phyloP scores from a whole-genome alignment of 1,140 invertebrate genomes.

The Arctopsyche grandis region DNA sequence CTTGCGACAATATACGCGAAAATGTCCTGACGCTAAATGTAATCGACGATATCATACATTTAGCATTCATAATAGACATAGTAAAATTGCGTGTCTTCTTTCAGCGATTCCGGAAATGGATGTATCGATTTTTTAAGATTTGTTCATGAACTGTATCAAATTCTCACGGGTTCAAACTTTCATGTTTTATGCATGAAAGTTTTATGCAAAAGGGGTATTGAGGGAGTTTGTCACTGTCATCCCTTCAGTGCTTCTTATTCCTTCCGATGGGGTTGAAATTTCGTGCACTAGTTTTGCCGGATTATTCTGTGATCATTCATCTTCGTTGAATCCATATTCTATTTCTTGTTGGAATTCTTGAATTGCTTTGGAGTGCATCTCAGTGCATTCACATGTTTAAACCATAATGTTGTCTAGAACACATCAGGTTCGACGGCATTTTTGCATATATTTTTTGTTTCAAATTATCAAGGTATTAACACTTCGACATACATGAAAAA shows the following conservation, averaged over 20 bases:
- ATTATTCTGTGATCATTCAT: background rate
- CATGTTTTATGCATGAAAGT: background rate
- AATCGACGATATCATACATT: too few species aligned
- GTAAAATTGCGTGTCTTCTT: background rate
- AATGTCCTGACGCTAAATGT: too few species aligned
- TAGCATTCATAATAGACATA: too few species aligned
- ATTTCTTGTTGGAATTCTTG: background rate
- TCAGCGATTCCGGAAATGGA: background rate
- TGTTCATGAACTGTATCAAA: background rate
- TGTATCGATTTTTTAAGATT: background rate
- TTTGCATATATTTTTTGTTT: constrained; percentile 27
- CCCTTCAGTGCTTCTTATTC: background rate
- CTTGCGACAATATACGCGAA: too few species aligned
- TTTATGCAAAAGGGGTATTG: background rate
- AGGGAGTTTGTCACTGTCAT: constrained; percentile 5
- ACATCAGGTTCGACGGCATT: background rate
- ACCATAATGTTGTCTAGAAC: constrained; percentile 36
- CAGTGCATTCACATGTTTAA: constrained; percentile 20
- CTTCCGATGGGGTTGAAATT: background rate
- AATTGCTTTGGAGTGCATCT: background rate
- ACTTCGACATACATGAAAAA: too few species aligned
- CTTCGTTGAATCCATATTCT: background rate
- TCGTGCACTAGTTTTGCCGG: background rate
- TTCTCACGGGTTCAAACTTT: background rate
- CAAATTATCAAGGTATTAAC: background rate